These are phyloP conservation scores for Orientallactaga bullata DNA, from an alignment of 2,113 vertebrate genomes.

Conservation along the genomic window DNA sequence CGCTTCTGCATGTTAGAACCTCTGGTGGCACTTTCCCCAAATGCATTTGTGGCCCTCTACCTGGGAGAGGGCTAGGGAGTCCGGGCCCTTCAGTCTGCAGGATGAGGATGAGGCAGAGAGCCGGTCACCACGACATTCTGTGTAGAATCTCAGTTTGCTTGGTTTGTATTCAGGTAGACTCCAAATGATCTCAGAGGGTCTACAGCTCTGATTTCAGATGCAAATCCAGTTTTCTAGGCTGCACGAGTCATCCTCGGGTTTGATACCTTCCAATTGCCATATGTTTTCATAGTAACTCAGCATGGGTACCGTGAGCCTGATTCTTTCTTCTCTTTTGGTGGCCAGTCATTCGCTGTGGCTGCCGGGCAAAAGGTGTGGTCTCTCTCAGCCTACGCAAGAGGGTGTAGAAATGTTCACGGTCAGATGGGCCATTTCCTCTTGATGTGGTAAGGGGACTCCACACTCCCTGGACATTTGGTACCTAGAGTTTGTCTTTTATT, in stretches of 20 bases:
- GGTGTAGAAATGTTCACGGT: neutral
- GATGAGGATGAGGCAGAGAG: neutral
- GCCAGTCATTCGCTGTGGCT: neutral
- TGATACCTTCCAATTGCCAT: neutral
- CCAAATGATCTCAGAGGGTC: neutral
- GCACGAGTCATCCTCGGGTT: neutral
- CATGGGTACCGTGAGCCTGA: neutral
- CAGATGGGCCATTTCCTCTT: neutral
- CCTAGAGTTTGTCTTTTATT: neutral
- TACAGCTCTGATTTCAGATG: neutral
- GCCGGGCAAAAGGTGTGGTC: neutral
- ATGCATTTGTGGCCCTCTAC: neutral
- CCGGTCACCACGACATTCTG: neutral
- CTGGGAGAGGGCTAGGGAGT: neutral
- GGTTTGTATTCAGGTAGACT: neutral
- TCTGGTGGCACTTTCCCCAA: neutral
- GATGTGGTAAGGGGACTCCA: neutral
- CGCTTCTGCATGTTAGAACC: neutral
- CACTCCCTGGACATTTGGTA: neutral
- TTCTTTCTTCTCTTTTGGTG: neutral
- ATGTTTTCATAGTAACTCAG: neutral
- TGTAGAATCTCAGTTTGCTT: neutral
- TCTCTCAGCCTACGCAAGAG: neutral
- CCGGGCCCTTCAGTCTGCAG: neutral
- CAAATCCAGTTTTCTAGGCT: neutral